Percentiles rank a stretch among this genome's conserved stretches.
Conservation (phyloP, 2,888 invertebrate species). For the Neria commutata region DNA sequence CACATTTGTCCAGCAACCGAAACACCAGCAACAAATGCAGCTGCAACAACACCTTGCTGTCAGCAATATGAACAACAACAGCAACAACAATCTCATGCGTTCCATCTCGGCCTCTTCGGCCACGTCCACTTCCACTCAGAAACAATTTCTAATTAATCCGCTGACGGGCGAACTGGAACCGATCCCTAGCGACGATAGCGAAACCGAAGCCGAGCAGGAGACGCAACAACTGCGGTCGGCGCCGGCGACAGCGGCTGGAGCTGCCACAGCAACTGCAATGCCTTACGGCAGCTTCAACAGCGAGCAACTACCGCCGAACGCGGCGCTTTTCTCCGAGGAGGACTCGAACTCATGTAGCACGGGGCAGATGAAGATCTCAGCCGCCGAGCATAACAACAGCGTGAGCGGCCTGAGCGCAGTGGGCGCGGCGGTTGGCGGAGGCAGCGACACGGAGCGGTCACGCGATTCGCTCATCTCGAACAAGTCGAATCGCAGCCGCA, state of each 20-base stretch:
- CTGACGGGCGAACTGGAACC: slow-evolving; percentile 86
- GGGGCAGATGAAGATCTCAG: slow-evolving; percentile 64
- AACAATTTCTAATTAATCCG: slow-evolving; percentile 86
- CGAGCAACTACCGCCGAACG: slow-evolving; percentile 42
- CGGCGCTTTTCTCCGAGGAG: slow-evolving; percentile 59
- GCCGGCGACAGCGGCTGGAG: slow-evolving; percentile 43
- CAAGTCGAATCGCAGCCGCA: slow-evolving; percentile 47
- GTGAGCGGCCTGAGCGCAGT: slow-evolving; percentile 59
- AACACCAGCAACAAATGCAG: slow-evolving; percentile 29
- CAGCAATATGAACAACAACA: slow-evolving; percentile 7
- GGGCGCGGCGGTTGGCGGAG: slow-evolving; percentile 63
- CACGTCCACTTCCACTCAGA: slow-evolving; percentile 61
- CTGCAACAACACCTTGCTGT: not conserved
- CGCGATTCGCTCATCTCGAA: slow-evolving; percentile 64
- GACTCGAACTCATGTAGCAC: slow-evolving; percentile 64
- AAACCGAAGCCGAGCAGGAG: slow-evolving; percentile 66
- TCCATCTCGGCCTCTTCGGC: slow-evolving; percentile 16
- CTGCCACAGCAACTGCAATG: not conserved
- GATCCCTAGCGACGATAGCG: slow-evolving; percentile 72
- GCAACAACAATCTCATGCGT: slow-evolving; percentile 25
- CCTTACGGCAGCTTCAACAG: slow-evolving; percentile 38
- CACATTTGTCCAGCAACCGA: slow-evolving; percentile 13
- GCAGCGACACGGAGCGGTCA: slow-evolving; percentile 64
- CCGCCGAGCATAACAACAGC: slow-evolving; percentile 56
- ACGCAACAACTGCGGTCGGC: slow-evolving; percentile 35